Conservation (phyloP, 1,140 invertebrate species). For the Magallana angulata region DNA sequence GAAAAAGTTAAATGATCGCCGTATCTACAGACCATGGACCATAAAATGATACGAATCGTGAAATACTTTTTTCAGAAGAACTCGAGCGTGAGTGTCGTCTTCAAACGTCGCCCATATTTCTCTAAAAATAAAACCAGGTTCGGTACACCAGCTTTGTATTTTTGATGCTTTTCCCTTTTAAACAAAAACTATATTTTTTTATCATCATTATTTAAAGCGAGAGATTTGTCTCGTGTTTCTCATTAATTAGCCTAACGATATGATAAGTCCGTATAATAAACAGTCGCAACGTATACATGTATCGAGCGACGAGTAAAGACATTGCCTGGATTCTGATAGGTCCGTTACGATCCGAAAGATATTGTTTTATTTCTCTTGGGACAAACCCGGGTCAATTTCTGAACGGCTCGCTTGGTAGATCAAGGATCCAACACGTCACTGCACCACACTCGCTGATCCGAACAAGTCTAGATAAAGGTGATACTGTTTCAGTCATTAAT, state of each 20-base stretch:
- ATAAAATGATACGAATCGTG: conserved; percentile 32
- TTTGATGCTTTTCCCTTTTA: background rate
- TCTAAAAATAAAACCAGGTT: background rate
- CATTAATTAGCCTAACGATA: background rate
- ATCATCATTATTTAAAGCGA: no score
- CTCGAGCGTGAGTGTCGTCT: background rate
- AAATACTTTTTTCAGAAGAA: conserved; percentile 12
- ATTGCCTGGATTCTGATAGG: background rate
- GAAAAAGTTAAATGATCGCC: conserved; percentile 31
- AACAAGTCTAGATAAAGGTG: conserved; percentile 22
- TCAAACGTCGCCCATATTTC: background rate
- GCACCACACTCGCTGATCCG: background rate
- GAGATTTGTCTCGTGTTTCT: no score
- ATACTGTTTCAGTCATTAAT: conserved; percentile 26
- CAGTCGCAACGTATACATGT: background rate
- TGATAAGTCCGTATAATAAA: background rate
- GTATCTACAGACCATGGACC: conserved; percentile 20
- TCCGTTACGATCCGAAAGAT: conserved; percentile 18
- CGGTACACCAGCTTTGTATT: background rate
- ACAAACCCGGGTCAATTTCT: conserved; percentile 18
- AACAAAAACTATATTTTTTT: no score
- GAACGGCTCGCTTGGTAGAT: conserved; percentile 10
- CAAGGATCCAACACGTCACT: background rate
- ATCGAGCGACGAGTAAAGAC: background rate
- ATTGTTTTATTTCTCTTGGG: conserved; percentile 35